These are phyloP conservation scores for Anhinga anhinga DNA, from an alignment of 2,113 vertebrate species.

Conservation along the genomic window DNA sequence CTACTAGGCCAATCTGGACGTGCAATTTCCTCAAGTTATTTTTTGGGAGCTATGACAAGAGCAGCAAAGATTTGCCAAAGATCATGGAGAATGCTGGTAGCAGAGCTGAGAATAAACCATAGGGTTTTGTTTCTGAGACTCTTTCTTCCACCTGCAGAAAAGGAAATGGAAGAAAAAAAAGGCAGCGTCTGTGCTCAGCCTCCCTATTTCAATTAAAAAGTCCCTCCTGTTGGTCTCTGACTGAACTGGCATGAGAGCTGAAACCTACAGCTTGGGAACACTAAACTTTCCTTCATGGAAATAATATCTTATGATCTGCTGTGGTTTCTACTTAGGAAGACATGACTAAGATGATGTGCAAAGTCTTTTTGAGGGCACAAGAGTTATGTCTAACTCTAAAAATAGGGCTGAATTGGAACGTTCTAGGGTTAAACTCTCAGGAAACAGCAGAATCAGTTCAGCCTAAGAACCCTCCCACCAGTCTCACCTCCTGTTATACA, in stretches of 20 bases:
- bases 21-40: neutral
- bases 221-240: neutral
- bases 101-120: neutral
- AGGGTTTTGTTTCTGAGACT: neutral
- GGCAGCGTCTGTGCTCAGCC: neutral
- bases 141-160: slow-evolving; percentile 15
- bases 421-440: neutral
- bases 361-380: neutral
- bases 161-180: neutral
- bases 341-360: neutral
- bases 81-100: neutral
- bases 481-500: neutral
- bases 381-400: neutral
- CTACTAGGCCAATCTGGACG: neutral
- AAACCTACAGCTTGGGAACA: neutral
- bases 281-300: neutral
- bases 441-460: neutral
- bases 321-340: neutral
- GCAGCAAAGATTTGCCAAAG: neutral
- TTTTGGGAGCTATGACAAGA: neutral
- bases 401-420: neutral
- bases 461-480: neutral
- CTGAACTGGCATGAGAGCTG: neutral
- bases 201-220: neutral
- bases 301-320: neutral